Base-by-base conservation (phyloP, 2,888 invertebrate species). In the Volucella inflata region DNA sequence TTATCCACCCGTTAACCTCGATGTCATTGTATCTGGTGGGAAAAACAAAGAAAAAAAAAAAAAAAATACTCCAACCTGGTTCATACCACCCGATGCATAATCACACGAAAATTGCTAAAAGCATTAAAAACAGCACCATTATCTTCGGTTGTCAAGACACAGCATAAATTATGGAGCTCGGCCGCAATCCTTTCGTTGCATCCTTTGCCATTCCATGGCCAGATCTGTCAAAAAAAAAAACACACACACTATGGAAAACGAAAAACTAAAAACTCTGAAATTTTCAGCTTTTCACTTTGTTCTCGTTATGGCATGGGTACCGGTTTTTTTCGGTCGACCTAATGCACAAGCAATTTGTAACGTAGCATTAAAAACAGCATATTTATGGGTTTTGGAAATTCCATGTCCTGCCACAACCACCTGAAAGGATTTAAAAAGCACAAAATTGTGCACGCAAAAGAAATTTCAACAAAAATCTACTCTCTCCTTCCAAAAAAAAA, bases 281-380 rank as follows among this genome's bases (percentile, higher is more conserved):
- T 72, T 74, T 79, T 51, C 57, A 84, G 68, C 57, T 74, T 70
- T 70, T 53, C 50, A 48, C 16, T 67, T 64, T 9, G 75, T 38
- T 67, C 46, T 51, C 51, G 46, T 42, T 55, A 67, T 38, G 55
- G 40, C 48, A 65, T 57, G 40, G 10, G 16, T 48, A 75, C 68
- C 67, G 50, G 65, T 65, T 30, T 30, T 21, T 30, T 55, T 75
- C 46, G 53, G 53, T 48, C 80, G 59, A 79, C 65, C 84, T 85
- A 93, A 92, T 88, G 89, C 88, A 68, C 68, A 72, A 64, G 67
- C 85, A 82, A 87, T 87, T 82, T 81, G 82, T 74, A 77, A 51
- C 30, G 6, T 30, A 81, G 67, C 80, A 46, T 36, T 87, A 74
- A 81, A 87, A 82, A 81, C 81, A 82, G 77, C 68, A 74, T 82